Conservation (phyloP, 1,140 invertebrate genomes). For the Achroia grisella region DNA sequence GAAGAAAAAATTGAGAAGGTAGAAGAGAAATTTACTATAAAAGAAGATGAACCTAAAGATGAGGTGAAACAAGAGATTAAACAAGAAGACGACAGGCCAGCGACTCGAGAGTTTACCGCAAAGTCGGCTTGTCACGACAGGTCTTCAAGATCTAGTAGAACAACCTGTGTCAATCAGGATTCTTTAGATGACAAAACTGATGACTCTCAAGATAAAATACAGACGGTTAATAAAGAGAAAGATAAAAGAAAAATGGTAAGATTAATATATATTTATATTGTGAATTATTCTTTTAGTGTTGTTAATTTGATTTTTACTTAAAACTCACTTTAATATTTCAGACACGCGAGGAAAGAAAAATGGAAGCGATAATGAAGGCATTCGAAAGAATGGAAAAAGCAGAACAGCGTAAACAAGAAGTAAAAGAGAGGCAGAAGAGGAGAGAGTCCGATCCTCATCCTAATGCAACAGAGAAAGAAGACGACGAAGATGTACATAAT, state of each 20-base stretch:
- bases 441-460: slow-evolving; percentile 70
- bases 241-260: slow-evolving; percentile 73
- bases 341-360: slow-evolving; percentile 95
- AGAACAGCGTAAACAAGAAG: slow-evolving; percentile 84
- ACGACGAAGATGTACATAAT: slow-evolving; percentile 64
- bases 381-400: slow-evolving; percentile 90
- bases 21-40: slow-evolving; percentile 16
- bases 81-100: slow-evolving; percentile 39
- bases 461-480: slow-evolving; percentile 56
- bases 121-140: slow-evolving; percentile 62
- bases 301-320: slow-evolving; percentile 6
- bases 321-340: slow-evolving; percentile 49
- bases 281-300: slow-evolving; percentile 3
- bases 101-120: slow-evolving; percentile 43
- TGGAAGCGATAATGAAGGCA: slow-evolving; percentile 95
- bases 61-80: slow-evolving; percentile 21
- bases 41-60: slow-evolving; percentile 22
- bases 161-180: slow-evolving; percentile 51
- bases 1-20: slow-evolving; percentile 23
- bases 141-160: slow-evolving; percentile 56
- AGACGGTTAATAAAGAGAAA: slow-evolving; percentile 48
- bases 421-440: slow-evolving; percentile 72
- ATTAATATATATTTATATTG: slow-evolving; percentile 3
- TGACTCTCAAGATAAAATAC: slow-evolving; percentile 75
- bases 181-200: slow-evolving; percentile 58